These are phyloP conservation scores for Venustaconcha ellipsiformis DNA, from an alignment of 1,140 invertebrate species.

Conservation along the genomic window DNA sequence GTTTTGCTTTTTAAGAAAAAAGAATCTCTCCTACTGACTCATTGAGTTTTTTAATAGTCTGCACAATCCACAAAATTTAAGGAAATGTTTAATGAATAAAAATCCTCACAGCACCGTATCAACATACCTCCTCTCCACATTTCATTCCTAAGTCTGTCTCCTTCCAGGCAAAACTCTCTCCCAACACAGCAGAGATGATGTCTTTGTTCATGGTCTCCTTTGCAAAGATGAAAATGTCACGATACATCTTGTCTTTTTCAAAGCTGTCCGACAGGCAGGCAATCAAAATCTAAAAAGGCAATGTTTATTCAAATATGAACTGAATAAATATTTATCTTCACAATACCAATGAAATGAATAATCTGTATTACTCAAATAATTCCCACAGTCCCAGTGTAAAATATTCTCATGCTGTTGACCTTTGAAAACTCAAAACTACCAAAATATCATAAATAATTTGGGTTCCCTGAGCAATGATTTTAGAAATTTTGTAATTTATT, in stretches of 20 bases:
- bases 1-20: too few species aligned
- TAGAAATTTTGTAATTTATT: too few species aligned
- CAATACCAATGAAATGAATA: too few species aligned
- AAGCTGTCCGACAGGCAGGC: slow-evolving; percentile 61
- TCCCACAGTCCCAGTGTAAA: too few species aligned
- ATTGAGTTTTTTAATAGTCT: too few species aligned
- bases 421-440: too few species aligned
- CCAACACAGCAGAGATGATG: slow-evolving; percentile 50
- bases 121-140: slow-evolving; percentile 44
- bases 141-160: slow-evolving; percentile 59
- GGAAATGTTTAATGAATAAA: slow-evolving; percentile 25
- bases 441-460: too few species aligned
- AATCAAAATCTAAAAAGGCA: slow-evolving; percentile 44
- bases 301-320: not conserved
- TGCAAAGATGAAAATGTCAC: slow-evolving; percentile 54
- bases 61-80: slow-evolving; percentile 1
- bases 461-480: too few species aligned
- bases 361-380: too few species aligned
- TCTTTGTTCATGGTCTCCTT: slow-evolving; percentile 57
- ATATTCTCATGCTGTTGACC: too few species aligned
- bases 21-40: too few species aligned
- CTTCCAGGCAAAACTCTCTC: slow-evolving; percentile 51
- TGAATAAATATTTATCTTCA: not conserved
- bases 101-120: not conserved
- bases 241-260: slow-evolving; percentile 53